These are phyloP conservation scores for Saccostrea cuccullata DNA, from an alignment of 1,140 invertebrate genomes.

Conservation along the genomic window DNA sequence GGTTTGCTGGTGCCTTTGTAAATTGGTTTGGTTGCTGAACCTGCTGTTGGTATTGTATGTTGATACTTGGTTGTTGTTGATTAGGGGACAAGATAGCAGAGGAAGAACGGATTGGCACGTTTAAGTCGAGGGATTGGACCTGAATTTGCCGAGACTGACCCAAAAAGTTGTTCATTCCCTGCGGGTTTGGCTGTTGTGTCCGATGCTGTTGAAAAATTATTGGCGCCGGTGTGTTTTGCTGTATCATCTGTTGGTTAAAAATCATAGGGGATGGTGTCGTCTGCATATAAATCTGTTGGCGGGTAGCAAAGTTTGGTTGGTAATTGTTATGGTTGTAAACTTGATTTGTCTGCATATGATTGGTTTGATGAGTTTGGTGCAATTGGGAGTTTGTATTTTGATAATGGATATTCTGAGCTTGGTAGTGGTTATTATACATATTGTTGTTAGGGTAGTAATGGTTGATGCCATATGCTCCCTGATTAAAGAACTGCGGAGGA, in stretches of 20 bases:
- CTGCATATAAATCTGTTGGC: background rate
- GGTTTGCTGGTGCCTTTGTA: background rate
- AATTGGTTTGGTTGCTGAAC: background rate
- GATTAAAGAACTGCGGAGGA: background rate
- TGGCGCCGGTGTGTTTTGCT: constrained; percentile 7
- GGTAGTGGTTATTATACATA: background rate
- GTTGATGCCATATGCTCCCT: background rate
- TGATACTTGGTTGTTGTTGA: background rate
- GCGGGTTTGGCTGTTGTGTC: background rate
- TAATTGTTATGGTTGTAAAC: background rate
- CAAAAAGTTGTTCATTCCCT: background rate
- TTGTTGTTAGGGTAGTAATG: background rate
- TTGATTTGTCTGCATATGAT: background rate
- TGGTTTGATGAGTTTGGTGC: background rate
- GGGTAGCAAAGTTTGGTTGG: constrained; percentile 5
- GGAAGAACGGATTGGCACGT: background rate
- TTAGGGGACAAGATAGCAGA: background rate
- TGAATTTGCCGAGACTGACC: background rate
- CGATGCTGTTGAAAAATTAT: background rate
- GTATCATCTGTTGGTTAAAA: background rate
- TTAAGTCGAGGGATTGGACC: background rate
- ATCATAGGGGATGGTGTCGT: background rate
- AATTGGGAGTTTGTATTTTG: constrained; percentile 10
- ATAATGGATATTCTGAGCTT: background rate
- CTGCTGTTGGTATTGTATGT: background rate